A percentile compares a stretch with the other conserved stretches of the same genome.
These are phyloP conservation scores for Salminus brasiliensis DNA, from an alignment of 2,113 vertebrate species.

Conservation along the genomic window DNA sequence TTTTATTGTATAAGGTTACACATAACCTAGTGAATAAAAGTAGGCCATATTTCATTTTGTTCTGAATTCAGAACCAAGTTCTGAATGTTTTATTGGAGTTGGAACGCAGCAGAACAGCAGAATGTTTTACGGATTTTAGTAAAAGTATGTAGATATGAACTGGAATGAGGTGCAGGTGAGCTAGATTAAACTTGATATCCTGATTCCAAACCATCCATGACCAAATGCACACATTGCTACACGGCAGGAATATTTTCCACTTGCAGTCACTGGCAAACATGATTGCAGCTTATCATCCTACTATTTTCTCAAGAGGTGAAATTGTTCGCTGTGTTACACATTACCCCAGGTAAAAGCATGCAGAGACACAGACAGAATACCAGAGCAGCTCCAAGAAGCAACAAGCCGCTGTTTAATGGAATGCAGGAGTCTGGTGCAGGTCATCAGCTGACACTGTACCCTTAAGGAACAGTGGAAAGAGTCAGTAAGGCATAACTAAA, in stretches of 20 bases:
- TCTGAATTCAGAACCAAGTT: too few relatives aligned
- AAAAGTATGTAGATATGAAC: not conserved
- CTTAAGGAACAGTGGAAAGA: constrained; percentile 1
- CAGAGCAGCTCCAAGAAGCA: constrained; percentile 26
- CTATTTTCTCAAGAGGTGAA: constrained; percentile 17
- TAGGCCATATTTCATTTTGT: too few relatives aligned
- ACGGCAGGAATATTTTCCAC: constrained; percentile 2
- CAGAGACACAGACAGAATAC: constrained; percentile 57
- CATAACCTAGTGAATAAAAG: too few relatives aligned
- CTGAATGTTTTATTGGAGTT: too few relatives aligned
- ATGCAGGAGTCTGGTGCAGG: constrained; percentile 28
- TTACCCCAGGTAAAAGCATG: constrained; percentile 53
- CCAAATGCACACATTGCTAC: constrained; percentile 9
- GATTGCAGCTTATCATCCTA: not conserved
- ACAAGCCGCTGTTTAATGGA: constrained; percentile 31
- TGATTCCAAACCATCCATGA: not conserved
- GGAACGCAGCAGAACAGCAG: too few relatives aligned
- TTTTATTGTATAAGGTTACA: too few relatives aligned
- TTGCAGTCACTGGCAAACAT: not conserved
- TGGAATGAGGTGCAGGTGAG: not conserved
- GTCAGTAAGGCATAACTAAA: not conserved
- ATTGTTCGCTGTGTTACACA: constrained; percentile 4
- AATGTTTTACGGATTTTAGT: too few relatives aligned
- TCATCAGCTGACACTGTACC: constrained; percentile 17
- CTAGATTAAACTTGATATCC: not conserved